These are phyloP conservation scores for Vulpes lagopus DNA, from an alignment of 2,113 vertebrate species.

Conservation along the genomic window DNA sequence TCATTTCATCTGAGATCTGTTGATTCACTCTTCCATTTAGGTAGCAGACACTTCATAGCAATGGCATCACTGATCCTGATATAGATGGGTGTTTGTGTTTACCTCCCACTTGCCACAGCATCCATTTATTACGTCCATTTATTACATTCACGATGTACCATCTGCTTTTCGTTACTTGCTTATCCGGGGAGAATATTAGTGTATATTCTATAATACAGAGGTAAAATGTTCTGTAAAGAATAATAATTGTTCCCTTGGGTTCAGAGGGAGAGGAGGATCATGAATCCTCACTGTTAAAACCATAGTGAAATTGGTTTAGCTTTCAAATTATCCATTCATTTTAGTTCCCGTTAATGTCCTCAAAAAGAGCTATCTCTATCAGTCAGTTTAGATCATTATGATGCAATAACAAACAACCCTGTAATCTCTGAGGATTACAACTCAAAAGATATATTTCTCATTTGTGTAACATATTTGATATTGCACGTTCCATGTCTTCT, in stretches of 20 bases:
- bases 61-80: not conserved
- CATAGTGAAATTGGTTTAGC: not conserved
- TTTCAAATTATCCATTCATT: not conserved
- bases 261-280: not conserved
- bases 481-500: not conserved
- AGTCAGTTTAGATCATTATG: not conserved
- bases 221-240: not conserved
- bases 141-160: not conserved
- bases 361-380: not conserved
- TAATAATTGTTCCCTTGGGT: not conserved
- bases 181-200: not conserved
- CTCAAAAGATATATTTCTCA: not conserved
- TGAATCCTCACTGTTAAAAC: not conserved
- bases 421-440: not conserved
- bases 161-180: slow-evolving; percentile 28
- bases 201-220: not conserved
- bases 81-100: not conserved
- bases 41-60: not conserved
- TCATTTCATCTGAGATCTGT: not conserved
- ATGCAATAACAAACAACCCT: not conserved
- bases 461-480: not conserved
- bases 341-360: not conserved
- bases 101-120: not conserved
- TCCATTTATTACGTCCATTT: slow-evolving; percentile 23
- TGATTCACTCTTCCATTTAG: not conserved